Evolutionary conservation across 2,797 vertebrate genomes (phyloP), one percentile per base, ranked within the genome.

Genomic region (Bradypodion pumilum): DNA sequence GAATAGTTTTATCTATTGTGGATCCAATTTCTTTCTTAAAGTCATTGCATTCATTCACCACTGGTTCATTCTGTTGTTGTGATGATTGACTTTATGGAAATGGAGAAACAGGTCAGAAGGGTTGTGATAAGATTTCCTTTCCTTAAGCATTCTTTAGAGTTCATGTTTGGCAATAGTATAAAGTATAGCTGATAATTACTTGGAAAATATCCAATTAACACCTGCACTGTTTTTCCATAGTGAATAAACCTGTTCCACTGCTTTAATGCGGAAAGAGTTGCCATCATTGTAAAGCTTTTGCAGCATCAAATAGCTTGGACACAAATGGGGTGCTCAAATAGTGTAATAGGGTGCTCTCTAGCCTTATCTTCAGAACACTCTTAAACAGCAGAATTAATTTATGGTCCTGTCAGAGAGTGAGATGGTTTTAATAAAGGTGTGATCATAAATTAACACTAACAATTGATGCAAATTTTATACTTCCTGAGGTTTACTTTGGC

Each of bases 381-480:
- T 84, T 86, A 91, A 91, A 90, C 92, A 87, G 84, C 90, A 91
- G 82, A 91, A 91, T 90, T 92, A 91, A 94, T 93, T 93, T 92
- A 82, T 86, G 84, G 56, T 59, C 59, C 81, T 88, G 89, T 89
- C 75, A 76, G 85, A 80, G 91, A 92, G 85, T 62, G 63, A 83
- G 89, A 88, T 81, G 35, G 86, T 76, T 94, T 93, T 89, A 89
- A 88, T 91, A 89, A 78, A 74, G 88, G 76, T 84, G 82, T 77
- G 75, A 89, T 91, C 84, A 90, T 90, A 93, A 93, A 90, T 90
- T 89, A 94, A 85, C 74, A 87, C 25, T 86, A 90, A 81, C 87
- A 90, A 83, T 59, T 88, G 84, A 89, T 84, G 80, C 27, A 90
- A 90, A 89, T 27, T 81, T 85, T 52, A 82, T 42, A 32, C 23